Base-by-base conservation (phyloP, 2,797 vertebrate species). In the Gymnopithys bicolor region DNA sequence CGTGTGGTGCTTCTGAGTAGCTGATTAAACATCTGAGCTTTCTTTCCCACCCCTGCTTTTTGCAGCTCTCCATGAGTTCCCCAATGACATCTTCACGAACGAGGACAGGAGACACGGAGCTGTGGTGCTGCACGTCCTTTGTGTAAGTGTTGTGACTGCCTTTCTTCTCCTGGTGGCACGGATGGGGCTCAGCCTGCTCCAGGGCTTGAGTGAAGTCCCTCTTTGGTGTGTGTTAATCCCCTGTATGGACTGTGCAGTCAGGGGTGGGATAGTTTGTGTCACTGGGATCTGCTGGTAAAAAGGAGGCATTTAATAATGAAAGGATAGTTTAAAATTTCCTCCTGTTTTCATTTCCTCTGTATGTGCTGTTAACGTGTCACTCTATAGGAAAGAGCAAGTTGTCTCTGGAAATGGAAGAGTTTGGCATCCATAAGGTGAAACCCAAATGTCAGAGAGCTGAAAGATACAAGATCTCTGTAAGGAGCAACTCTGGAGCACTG, bases 21-120 rank as follows among this genome's bases (percentile, higher is more conserved):
- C 82, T 10, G 17, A 88, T 89, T 75, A 75, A 95, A 87, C 80
- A 86, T 88, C 70, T 96, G 87, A 81, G 45, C 83, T 92, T 88
- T 91, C 96, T 77, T 89, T 52, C 59, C 11, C 41, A 43, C 27
- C 15, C 78, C 43, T 0, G 1, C 67, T 97, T 78, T 97, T 90
- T 94, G 48, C 97, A 99, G 99, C 98, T 35, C 98, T 99, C 95
- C 98, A 99, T 39, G 99, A 99, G 96, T 99, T 99, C 95, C 99
- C 99, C 88, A 97, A 95, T 53, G 99, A 99, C 97, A 98, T 99
- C 96, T 99, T 99, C 97, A 99, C 98, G 21, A 98, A 98, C 2
- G 97, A 99, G 94, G 98, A 99, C 88, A 98, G 99, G 55, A 91
- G 97, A 46, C 99, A 98, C 11, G 99, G 99, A 91, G 99, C 99